Conservation (phyloP, 1,140 invertebrate species). For the Aporrectodea caliginosa region DNA sequence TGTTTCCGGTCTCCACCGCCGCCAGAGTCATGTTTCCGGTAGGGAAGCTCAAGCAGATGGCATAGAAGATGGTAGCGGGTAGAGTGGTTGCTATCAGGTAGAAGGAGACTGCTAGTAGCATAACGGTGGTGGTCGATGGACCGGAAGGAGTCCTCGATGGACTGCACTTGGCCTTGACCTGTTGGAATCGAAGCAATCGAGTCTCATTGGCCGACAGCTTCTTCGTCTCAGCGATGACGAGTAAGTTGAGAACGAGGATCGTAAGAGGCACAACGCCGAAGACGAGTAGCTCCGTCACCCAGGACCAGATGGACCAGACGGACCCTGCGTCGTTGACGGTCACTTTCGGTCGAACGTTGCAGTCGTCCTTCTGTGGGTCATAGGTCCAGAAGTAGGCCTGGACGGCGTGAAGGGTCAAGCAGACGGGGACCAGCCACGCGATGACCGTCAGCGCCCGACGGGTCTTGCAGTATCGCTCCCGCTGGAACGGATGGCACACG, state of each 20-base stretch:
- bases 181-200: slow-evolving; percentile 14
- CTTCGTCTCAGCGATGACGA: slow-evolving; percentile 48
- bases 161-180: neutral
- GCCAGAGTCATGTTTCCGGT: slow-evolving; percentile 34
- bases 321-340: slow-evolving; percentile 35
- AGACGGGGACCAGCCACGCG: slow-evolving; percentile 27
- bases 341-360: slow-evolving; percentile 25
- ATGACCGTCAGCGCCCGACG: slow-evolving; percentile 67
- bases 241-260: slow-evolving; percentile 48
- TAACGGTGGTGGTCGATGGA: slow-evolving; percentile 45
- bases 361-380: slow-evolving; percentile 26
- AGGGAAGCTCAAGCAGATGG: slow-evolving; percentile 38
- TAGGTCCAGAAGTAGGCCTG: slow-evolving; percentile 53
- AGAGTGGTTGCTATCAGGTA: slow-evolving; percentile 51
- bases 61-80: slow-evolving; percentile 50
- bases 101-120: slow-evolving; percentile 51
- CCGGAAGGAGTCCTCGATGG: neutral
- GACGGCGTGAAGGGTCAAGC: slow-evolving; percentile 39
- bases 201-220: slow-evolving; percentile 43
- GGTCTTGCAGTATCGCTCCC: slow-evolving; percentile 75
- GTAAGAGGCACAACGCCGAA: slow-evolving; percentile 46
- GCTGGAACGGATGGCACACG: slow-evolving; percentile 69
- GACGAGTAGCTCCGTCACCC: slow-evolving; percentile 47
- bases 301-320: slow-evolving; percentile 45
- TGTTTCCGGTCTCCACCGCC: slow-evolving; percentile 27